phyloP scores from a whole-genome alignment of 2,797 vertebrate genomes.

The Avahi laniger region DNA sequence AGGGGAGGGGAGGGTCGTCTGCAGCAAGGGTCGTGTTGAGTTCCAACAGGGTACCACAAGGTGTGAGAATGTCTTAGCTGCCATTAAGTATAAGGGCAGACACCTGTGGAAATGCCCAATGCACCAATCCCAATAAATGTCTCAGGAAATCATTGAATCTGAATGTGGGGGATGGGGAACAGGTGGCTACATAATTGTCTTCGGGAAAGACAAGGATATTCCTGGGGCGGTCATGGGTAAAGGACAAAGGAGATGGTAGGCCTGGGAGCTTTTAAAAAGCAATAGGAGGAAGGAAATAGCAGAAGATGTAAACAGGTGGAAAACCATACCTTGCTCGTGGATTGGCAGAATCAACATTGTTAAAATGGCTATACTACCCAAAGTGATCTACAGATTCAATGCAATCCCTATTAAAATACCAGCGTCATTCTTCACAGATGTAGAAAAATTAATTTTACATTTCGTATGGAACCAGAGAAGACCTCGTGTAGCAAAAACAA shows the following conservation, averaged over 20 bases:
- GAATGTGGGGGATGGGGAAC: background rate
- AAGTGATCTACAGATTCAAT: too few relatives aligned
- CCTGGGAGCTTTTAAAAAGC: slow-evolving; percentile 46
- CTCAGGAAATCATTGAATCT: slow-evolving; percentile 25
- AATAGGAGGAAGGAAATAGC: too few relatives aligned
- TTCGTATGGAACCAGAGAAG: too few relatives aligned
- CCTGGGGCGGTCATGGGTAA: background rate
- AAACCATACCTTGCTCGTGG: too few relatives aligned
- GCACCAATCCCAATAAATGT: background rate
- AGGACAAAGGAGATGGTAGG: slow-evolving; percentile 39
- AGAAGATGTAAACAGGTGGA: too few relatives aligned
- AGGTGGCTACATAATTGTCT: slow-evolving; percentile 7
- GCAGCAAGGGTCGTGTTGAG: background rate
- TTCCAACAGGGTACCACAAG: background rate
- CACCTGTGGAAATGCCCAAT: slow-evolving; percentile 38
- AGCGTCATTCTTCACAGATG: too few relatives aligned
- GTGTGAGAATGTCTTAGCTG: background rate
- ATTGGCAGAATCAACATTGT: too few relatives aligned
- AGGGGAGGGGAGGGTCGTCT: background rate
- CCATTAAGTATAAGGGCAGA: background rate
- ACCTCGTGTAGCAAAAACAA: too few relatives aligned
- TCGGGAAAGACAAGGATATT: slow-evolving; percentile 8
- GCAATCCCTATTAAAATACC: too few relatives aligned
- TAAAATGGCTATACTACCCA: too few relatives aligned
- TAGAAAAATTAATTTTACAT: too few relatives aligned